Base-by-base conservation (phyloP, 1,140 invertebrate species). In the Ostrea denselamellosa region DNA sequence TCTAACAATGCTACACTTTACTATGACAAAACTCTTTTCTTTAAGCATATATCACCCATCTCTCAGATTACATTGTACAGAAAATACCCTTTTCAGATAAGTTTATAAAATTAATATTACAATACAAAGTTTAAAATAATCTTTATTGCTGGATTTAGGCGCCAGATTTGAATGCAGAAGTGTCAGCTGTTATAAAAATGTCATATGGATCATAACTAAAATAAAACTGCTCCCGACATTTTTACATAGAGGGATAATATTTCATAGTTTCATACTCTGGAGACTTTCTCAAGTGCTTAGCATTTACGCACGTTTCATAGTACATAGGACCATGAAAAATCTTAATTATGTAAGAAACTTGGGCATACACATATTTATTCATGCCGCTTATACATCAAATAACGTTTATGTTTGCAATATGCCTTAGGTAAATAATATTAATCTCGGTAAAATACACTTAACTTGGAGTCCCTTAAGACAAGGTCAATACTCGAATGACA, bases 151-250 rank as follows among this genome's bases (percentile, higher is more conserved):
- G 28, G 14, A 28, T 28, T 77, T 77, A 10, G 68, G 68, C 68
- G 22, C 68, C 25, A 77, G 22, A 77, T 77, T 34, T 34, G 68
- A 77, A 34, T 28, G 68, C 25, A 34, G 9, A 17, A 25, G 28
- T 34, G 25, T 77, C 25, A 77, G 10, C 68, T 25, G 25, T 77
- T 77, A 77, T 77, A 77, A 77, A 77, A 77, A 77, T 77, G 68
- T 25, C 68, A 77, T 77, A 28, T 14, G 12, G 68, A 25, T 77
- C 68, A 77, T 77, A 77, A 77, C 68, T 28, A 0, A 9, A 12
- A 34, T 25, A 77, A 77, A 34, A 77, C 28, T 77, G 68, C 68
- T 77, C 28, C 68, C 68, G 68, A 77, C 25, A 34, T 34, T 77
- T 77, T 77, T 34, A 77, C 68, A 77, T 77, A 25, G 14, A 77